These are phyloP conservation scores for Vesta saturnalis DNA, from an alignment of 2,888 invertebrate species.

Conservation along the genomic window DNA sequence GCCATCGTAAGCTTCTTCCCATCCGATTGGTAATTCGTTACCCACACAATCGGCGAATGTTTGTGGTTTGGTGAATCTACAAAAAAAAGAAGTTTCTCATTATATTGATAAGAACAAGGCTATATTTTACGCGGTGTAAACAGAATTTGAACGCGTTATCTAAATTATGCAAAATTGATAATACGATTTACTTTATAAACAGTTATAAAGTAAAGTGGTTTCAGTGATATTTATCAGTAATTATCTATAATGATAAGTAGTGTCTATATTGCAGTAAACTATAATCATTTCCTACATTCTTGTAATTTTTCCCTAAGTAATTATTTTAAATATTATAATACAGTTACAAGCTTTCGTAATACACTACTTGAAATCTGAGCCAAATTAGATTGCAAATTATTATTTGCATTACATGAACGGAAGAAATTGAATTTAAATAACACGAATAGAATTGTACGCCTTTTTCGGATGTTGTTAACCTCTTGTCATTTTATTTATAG, in stretches of 20 bases:
- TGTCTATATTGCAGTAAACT: background rate
- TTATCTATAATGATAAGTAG: slow-evolving; percentile 7
- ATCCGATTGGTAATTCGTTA: slow-evolving; percentile 95
- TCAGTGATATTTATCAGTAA: slow-evolving; percentile 10
- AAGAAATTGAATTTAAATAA: slow-evolving; percentile 15
- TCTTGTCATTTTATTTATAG: slow-evolving; percentile 15
- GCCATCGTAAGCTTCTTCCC: slow-evolving; percentile 96
- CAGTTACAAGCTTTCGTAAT: slow-evolving; percentile 3
- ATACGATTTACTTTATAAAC: slow-evolving; percentile 6
- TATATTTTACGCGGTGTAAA: too few species aligned
- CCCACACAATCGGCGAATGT: slow-evolving; percentile 98
- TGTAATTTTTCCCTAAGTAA: slow-evolving; percentile 11
- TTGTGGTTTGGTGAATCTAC: slow-evolving; percentile 95
- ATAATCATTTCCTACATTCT: slow-evolving; percentile 14
- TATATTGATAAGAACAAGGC: background rate
- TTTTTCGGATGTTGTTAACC: slow-evolving; percentile 15
- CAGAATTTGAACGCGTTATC: too few species aligned
- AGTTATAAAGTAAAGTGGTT: slow-evolving; percentile 12
- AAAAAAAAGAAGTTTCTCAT: slow-evolving; percentile 61
- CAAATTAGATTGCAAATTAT: slow-evolving; percentile 8
- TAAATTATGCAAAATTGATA: background rate
- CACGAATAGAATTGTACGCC: slow-evolving; percentile 11
- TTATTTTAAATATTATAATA: slow-evolving; percentile 1
- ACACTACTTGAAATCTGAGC: background rate
- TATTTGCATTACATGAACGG: slow-evolving; percentile 6